Evolutionary conservation across 2,888 invertebrate genomes (phyloP).

Genomic region (Epirrhoe tristata): DNA sequence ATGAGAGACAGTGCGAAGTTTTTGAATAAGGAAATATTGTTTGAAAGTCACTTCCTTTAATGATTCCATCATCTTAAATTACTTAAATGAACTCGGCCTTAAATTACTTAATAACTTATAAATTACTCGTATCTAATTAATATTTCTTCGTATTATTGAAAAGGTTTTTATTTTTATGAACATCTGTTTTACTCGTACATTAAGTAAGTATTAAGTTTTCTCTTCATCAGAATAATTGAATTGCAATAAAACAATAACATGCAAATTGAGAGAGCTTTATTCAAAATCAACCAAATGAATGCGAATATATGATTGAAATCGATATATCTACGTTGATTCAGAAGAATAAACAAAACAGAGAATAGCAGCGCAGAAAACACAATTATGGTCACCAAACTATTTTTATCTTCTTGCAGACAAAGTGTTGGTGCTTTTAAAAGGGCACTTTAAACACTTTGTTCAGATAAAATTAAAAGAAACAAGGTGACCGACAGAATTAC

Average conservation of each 20-base stretch:
- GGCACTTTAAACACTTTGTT: too few relatives aligned
- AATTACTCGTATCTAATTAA: background rate
- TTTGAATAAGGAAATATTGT: slow-evolving; percentile 25
- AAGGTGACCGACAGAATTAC: background rate
- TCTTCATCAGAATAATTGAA: background rate
- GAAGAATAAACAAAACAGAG: too few relatives aligned
- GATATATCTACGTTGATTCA: slow-evolving; percentile 2
- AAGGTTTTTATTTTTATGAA: background rate
- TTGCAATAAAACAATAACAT: slow-evolving; percentile 21
- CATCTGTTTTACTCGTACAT: background rate
- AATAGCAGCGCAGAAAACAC: too few relatives aligned
- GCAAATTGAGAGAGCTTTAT: slow-evolving; percentile 22
- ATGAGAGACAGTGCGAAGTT: slow-evolving; percentile 26
- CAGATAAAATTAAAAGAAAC: background rate
- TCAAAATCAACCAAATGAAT: slow-evolving; percentile 22
- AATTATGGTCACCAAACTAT: too few relatives aligned
- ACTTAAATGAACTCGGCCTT: slow-evolving; percentile 3
- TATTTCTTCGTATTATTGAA: background rate
- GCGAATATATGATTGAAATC: slow-evolving; percentile 17
- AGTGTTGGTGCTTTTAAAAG: too few relatives aligned
- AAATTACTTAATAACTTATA: background rate
- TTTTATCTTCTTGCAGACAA: too few relatives aligned
- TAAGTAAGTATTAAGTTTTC: background rate
- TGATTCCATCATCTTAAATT: slow-evolving; percentile 9
- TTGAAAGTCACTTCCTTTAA: slow-evolving; percentile 19